Percentiles rank a stretch among this genome's conserved stretches.
Evolutionary conservation across 2,888 invertebrate genomes (phyloP).

Genomic region (Nineta flava): DNA sequence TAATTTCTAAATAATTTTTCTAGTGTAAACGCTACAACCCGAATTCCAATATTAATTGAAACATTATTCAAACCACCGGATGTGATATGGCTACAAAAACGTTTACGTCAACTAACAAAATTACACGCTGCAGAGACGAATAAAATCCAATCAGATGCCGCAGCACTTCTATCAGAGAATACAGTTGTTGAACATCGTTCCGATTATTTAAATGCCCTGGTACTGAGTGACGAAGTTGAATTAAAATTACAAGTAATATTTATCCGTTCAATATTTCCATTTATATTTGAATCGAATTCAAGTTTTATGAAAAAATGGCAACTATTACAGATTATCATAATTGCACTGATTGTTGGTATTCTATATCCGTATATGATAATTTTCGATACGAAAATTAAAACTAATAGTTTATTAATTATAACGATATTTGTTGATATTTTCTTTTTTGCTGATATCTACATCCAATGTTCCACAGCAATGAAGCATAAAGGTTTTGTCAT

Average conservation of each 20-base stretch:
- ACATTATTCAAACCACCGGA: neutral
- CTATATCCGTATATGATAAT: neutral
- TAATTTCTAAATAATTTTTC: neutral
- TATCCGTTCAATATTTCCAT: conserved; percentile 29
- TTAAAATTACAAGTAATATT: conserved; percentile 22
- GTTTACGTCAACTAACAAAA: neutral
- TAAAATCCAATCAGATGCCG: neutral
- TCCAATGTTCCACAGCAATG: conserved; percentile 2
- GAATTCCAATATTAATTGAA: neutral
- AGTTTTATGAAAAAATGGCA: conserved; percentile 30
- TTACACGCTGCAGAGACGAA: neutral
- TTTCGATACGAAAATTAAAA: neutral
- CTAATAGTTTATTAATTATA: too few species aligned
- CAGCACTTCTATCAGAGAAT: neutral
- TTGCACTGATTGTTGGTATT: neutral
- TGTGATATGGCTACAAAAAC: neutral
- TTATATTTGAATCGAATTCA: conserved; percentile 32
- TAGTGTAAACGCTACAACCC: neutral
- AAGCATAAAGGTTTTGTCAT: neutral
- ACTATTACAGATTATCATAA: too few species aligned
- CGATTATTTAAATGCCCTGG: conserved; percentile 14
- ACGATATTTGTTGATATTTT: neutral
- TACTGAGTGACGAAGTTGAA: conserved; percentile 15
- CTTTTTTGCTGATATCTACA: neutral
- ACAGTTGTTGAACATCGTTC: conserved; percentile 10